phyloP scores from a whole-genome alignment of 2,797 vertebrate genomes.

The Avahi laniger region DNA sequence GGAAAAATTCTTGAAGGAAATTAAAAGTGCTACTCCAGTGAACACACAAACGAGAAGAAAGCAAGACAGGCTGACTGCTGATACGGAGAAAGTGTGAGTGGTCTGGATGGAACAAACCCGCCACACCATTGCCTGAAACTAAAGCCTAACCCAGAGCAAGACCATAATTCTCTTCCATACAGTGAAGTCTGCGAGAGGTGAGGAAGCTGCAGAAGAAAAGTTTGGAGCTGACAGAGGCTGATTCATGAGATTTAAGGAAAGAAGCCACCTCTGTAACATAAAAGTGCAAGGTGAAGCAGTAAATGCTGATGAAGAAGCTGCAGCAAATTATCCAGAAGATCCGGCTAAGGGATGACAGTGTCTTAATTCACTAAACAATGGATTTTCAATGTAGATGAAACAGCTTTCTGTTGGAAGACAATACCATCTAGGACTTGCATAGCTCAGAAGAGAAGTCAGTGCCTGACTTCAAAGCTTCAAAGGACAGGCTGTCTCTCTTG shows the following conservation, averaged over 20 bases:
- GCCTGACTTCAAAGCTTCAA: not conserved
- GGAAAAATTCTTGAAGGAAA: not conserved
- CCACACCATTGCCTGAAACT: not conserved
- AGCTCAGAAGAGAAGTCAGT: not conserved
- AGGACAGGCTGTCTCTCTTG: not conserved
- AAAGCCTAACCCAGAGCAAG: not conserved
- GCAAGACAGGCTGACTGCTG: not conserved
- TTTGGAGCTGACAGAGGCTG: not conserved
- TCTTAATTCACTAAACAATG: not conserved
- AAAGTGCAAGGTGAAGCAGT: not conserved
- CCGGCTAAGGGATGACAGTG: not conserved
- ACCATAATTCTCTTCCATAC: not conserved
- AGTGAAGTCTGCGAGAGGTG: not conserved
- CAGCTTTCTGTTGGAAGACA: not conserved
- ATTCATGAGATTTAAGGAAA: not conserved
- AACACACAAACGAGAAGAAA: not conserved
- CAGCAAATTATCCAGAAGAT: not conserved
- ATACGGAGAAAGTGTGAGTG: not conserved
- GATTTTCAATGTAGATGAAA: not conserved
- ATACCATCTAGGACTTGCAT: not conserved
- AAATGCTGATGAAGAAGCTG: not conserved
- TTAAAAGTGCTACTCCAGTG: not conserved
- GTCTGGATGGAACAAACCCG: not conserved
- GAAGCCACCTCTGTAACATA: not conserved
- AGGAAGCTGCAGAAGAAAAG: not conserved